A percentile compares a stretch with the other conserved stretches of the same genome.
phyloP scores from a whole-genome alignment of 1,140 invertebrate genomes.

The Drosophila mojavensis region DNA sequence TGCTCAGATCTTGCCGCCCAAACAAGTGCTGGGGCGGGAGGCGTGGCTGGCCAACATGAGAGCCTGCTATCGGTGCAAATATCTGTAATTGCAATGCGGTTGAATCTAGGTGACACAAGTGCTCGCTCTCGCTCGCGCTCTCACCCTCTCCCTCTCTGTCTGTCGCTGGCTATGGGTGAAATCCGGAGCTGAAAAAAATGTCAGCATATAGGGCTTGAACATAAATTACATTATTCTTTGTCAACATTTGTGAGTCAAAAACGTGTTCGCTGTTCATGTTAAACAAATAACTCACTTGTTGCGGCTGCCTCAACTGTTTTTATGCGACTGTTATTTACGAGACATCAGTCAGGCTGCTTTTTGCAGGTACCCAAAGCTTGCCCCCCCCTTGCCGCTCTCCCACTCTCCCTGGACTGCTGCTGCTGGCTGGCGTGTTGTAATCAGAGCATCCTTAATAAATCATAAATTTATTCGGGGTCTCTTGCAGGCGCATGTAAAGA shows the following conservation, averaged over 20 bases:
- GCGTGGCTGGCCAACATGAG: not conserved
- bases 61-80: slow-evolving; percentile 58
- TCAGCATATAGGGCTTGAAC: slow-evolving; percentile 46
- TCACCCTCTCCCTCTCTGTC: slow-evolving; percentile 6
- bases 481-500: slow-evolving; percentile 41
- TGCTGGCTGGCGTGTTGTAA: slow-evolving; percentile 69
- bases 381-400: not conserved
- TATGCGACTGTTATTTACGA: slow-evolving; percentile 71
- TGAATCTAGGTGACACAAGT: slow-evolving; percentile 24
- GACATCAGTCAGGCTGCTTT: slow-evolving; percentile 67
- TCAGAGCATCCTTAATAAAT: slow-evolving; percentile 84
- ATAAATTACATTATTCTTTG: slow-evolving; percentile 83
- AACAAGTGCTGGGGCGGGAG: slow-evolving; percentile 16
- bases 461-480: slow-evolving; percentile 79
- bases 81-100: slow-evolving; percentile 65
- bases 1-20: slow-evolving; percentile 33
- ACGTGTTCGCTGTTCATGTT: slow-evolving; percentile 77
- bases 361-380: slow-evolving; percentile 15
- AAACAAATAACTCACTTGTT: slow-evolving; percentile 81
- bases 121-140: not conserved
- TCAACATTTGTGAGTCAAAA: slow-evolving; percentile 83
- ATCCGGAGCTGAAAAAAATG: slow-evolving; percentile 45
- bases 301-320: slow-evolving; percentile 16
- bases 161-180: slow-evolving; percentile 22
- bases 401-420: not conserved